Evolutionary conservation across 2,888 invertebrate genomes (phyloP).

Genomic region (Drosophila nr. perissopoda): DNA sequence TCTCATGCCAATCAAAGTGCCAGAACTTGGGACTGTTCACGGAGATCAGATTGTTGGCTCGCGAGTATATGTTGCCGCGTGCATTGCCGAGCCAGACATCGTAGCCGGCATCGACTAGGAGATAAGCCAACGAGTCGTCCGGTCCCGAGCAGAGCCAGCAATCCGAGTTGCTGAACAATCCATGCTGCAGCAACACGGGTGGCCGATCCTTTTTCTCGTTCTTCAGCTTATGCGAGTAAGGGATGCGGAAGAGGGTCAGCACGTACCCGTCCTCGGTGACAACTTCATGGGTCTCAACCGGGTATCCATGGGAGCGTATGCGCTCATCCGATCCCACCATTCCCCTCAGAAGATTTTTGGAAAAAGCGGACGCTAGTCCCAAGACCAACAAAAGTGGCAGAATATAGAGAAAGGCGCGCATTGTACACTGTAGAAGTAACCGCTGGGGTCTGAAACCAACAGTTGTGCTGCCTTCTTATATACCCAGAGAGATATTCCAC

Average conservation of each 20-base stretch:
- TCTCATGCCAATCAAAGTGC: slow-evolving; percentile 93
- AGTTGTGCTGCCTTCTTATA: slow-evolving; percentile 25
- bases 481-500: slow-evolving; percentile 12
- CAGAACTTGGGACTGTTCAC: slow-evolving; percentile 77
- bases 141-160: slow-evolving; percentile 78
- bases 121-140: slow-evolving; percentile 77
- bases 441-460: slow-evolving; percentile 12
- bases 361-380: slow-evolving; percentile 25
- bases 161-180: slow-evolving; percentile 82
- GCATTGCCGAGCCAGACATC: slow-evolving; percentile 84
- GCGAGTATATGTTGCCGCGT: slow-evolving; percentile 82
- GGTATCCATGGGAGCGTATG: slow-evolving; percentile 86
- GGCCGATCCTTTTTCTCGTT: slow-evolving; percentile 77
- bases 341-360: slow-evolving; percentile 25
- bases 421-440: slow-evolving; percentile 31
- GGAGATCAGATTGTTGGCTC: slow-evolving; percentile 76
- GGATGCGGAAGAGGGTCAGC: slow-evolving; percentile 81
- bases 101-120: slow-evolving; percentile 82
- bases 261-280: slow-evolving; percentile 81
- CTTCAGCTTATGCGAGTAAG: slow-evolving; percentile 73
- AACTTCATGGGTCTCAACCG: slow-evolving; percentile 88
- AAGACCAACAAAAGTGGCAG: slow-evolving; percentile 25
- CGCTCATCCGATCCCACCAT: slow-evolving; percentile 70
- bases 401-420: slow-evolving; percentile 29
- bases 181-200: slow-evolving; percentile 86